Evolutionary conservation across 2,113 vertebrate species (phyloP).

Genomic region (Collichthys lucidus): DNA sequence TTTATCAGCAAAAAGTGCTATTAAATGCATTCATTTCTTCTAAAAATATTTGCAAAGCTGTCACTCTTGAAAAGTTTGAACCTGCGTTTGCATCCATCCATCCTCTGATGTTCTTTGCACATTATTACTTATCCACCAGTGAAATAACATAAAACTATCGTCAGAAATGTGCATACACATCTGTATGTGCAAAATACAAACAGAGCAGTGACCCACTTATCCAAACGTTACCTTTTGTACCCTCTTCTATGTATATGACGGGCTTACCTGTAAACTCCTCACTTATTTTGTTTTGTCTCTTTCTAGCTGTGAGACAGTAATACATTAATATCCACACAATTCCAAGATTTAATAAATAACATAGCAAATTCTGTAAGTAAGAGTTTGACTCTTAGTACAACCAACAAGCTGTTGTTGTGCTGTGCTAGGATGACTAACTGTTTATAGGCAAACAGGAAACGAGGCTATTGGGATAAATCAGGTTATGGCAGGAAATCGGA

Average conservation of each 20-base stretch:
- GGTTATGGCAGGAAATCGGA: constrained; percentile 52
- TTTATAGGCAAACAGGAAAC: constrained; percentile 43
- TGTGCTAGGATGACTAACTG: constrained; percentile 2
- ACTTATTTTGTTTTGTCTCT: not conserved
- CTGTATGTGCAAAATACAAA: not conserved
- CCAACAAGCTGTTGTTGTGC: not conserved
- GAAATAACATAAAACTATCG: not conserved
- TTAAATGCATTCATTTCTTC: not conserved
- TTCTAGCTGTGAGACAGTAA: not conserved
- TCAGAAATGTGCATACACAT: not conserved
- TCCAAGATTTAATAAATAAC: not conserved
- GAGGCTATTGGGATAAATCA: constrained; percentile 39
- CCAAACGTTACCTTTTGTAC: not conserved
- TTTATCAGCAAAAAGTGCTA: not conserved
- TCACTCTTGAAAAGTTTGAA: not conserved
- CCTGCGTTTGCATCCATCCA: not conserved
- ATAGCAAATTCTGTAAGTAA: not conserved
- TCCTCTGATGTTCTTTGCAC: not conserved
- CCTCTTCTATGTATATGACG: no score
- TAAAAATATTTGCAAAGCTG: not conserved
- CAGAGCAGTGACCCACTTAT: not conserved
- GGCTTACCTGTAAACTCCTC: not conserved
- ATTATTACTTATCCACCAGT: not conserved
- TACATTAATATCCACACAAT: not conserved
- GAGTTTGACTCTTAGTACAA: not conserved